These are phyloP conservation scores for Diarsia dahlii DNA, from an alignment of 2,888 invertebrate species.

Conservation along the genomic window DNA sequence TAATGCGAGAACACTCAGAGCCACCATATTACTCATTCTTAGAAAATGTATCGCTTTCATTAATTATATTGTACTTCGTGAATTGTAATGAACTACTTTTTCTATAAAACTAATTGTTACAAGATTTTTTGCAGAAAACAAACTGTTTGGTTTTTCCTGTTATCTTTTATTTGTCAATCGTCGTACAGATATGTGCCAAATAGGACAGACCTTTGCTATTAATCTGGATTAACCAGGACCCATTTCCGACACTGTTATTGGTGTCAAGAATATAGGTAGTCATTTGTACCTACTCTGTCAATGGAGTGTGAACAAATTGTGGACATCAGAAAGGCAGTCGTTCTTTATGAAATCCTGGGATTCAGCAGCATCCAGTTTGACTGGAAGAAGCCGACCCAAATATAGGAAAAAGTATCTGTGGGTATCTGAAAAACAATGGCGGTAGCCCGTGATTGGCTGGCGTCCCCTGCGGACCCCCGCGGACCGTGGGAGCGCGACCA, in stretches of 20 bases:
- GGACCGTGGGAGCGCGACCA: constrained; percentile 82
- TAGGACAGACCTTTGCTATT: constrained; percentile 31
- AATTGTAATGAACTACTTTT: constrained; percentile 30
- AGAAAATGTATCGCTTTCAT: constrained; percentile 55
- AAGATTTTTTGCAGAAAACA: constrained; percentile 12
- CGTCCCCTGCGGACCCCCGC: constrained; percentile 72
- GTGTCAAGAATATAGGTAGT: neutral
- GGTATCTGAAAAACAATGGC: constrained; percentile 64
- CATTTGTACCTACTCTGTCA: neutral
- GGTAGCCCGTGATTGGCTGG: constrained; percentile 58
- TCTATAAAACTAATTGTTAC: constrained; percentile 37
- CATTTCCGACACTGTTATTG: constrained; percentile 9
- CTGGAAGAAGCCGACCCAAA: neutral
- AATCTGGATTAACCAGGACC: constrained; percentile 25
- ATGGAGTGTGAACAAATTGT: neutral
- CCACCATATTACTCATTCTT: constrained; percentile 56
- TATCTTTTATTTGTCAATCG: constrained; percentile 15
- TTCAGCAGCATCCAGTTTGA: neutral
- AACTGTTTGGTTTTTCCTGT: neutral
- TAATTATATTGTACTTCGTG: constrained; percentile 55
- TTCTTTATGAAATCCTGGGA: neutral
- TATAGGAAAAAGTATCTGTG: constrained; percentile 10
- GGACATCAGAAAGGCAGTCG: neutral
- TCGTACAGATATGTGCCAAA: constrained; percentile 30
- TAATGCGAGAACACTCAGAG: constrained; percentile 38